A percentile compares a stretch with the other conserved stretches of the same genome.
Evolutionary conservation across 1,140 invertebrate genomes (phyloP).

Genomic region (Aporrectodea caliginosa): DNA sequence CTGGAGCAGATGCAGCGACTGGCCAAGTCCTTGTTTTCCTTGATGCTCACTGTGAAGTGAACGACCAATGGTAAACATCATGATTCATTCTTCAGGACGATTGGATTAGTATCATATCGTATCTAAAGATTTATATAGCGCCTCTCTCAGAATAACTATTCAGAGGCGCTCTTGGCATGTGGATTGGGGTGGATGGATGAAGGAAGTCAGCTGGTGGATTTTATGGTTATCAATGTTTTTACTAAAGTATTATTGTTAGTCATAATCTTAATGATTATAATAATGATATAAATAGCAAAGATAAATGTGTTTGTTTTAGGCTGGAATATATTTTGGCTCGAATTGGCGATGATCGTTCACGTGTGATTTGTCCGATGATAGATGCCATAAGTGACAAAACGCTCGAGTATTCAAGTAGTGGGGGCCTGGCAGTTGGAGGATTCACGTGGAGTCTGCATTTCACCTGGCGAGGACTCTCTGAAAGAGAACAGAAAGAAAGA

Average conservation of each 20-base stretch:
- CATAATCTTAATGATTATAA: too few species aligned
- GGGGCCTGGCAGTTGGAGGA: constrained; percentile 64
- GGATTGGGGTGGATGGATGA: too few species aligned
- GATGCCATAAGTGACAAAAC: constrained; percentile 98
- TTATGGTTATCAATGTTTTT: too few species aligned
- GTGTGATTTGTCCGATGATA: constrained; percentile 81
- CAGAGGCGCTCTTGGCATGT: too few species aligned
- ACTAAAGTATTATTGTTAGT: too few species aligned
- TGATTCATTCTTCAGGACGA: constrained; percentile 83
- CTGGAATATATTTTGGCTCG: constrained; percentile 91
- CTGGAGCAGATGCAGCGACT: constrained; percentile 78
- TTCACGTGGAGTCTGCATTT: constrained; percentile 96
- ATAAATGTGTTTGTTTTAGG: constrained; percentile 66
- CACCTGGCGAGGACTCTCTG: constrained; percentile 54
- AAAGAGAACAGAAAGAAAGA: not conserved
- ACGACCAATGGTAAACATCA: constrained; percentile 89
- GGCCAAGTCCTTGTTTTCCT: constrained; percentile 91
- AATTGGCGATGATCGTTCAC: constrained; percentile 82
- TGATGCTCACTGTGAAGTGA: constrained; percentile 94
- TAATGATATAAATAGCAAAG: too few species aligned
- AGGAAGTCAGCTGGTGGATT: too few species aligned
- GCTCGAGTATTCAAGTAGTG: constrained; percentile 78
- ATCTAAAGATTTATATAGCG: too few species aligned
- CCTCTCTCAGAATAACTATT: too few species aligned
- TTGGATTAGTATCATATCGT: too few species aligned